Base-by-base conservation (phyloP, 2,888 invertebrate species). In the Eupithecia subfuscata region DNA sequence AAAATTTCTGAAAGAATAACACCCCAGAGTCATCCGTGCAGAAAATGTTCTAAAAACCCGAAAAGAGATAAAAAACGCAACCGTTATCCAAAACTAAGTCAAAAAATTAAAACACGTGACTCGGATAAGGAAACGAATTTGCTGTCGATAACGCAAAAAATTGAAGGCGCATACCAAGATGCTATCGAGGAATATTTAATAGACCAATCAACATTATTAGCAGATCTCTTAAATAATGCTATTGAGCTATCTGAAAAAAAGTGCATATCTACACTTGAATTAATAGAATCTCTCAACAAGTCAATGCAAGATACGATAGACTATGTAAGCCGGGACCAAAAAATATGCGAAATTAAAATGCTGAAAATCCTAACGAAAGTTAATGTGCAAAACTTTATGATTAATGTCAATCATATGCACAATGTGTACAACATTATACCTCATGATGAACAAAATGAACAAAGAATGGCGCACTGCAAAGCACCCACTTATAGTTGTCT, bases 331-430 rank as follows among this genome's bases (percentile, higher is more conserved):
- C 25, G 14, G 6, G 60, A 60, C 0, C 12, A 60, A 25, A 60
- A 14, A 25, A 60, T 14, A 60, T 25, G 60, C 65, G n/a, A 52
- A 77, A 34, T 64, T 64, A 7, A 76, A 72, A 64, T 75, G 72
- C 30, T 60, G 70, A 74, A 56, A 56, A 22, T 11, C 11, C 2
- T 52, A n/a, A n/a, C n/a, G n/a, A 52, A 70, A 78, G 45, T 76
- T 63, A 60, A 76, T 18, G 52, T 63, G 8, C 65, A 65, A 64
- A 80, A 72, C 40, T 75, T 73, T 34, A 64, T 45, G 6, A 76
- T 63, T 52, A 64, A 75, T 63, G 69, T 75, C 12, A 74, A 67
- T 65, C 65, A 67, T 12, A 67, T 14, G 25, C 60, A 60, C 5
- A 60, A 22, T 22, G 74, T 22, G 11, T 7, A 56, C 22, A 11